Evolutionary conservation across 2,113 vertebrate genomes (phyloP), one percentile per base, ranked within the genome.

Genomic region (Lasiurus cinereus): DNA sequence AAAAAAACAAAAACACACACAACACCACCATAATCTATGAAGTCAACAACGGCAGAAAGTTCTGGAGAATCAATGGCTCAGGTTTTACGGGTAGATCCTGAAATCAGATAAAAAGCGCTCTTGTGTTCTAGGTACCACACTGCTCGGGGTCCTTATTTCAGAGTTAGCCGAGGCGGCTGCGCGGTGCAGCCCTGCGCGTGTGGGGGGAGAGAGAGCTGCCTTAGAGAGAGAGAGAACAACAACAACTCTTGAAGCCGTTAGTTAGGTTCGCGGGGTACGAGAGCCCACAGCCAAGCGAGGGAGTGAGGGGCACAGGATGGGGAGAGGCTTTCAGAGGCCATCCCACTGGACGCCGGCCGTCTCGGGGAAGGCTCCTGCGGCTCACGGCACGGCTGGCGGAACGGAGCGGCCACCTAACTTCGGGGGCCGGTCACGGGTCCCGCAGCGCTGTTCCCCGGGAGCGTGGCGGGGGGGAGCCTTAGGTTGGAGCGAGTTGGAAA

Each of bases 91-190:
- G 98, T 98, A 99, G 98, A 99, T 98, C 99, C 99, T 99, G 99
- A 99, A 99, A 99, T 99, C 98, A 99, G 98, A 99, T 99, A 98
- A 98, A 98, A 99, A 98, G 98, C 98, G 98, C 98, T 99, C 98
- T 98, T 98, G 99, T 98, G 98, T 99, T 99, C 98, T 99, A 98
- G 97, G 97, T 98, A 98, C 98, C 98, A 98, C 98, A 98, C 95
- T 96, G 97, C 98, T 98, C 98, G 96, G 98, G 98, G 98, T 97
- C 97, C 97, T 98, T 98, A 97, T 95, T 98, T 96, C 97, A 98
- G 96, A 97, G 98, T 98, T 98, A 98, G 98, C 95, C 95, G 89
- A 90, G 96, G 97, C 97, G 93, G 93, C 98, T 97, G 98, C 95
- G 5, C 92, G 84, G 77, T 83, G 94, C 98, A 97, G 96, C 88